Evolutionary conservation across 2,113 vertebrate genomes (phyloP), one percentile per base, ranked within the genome.

Genomic region (Poeciliopsis occidentalis): DNA sequence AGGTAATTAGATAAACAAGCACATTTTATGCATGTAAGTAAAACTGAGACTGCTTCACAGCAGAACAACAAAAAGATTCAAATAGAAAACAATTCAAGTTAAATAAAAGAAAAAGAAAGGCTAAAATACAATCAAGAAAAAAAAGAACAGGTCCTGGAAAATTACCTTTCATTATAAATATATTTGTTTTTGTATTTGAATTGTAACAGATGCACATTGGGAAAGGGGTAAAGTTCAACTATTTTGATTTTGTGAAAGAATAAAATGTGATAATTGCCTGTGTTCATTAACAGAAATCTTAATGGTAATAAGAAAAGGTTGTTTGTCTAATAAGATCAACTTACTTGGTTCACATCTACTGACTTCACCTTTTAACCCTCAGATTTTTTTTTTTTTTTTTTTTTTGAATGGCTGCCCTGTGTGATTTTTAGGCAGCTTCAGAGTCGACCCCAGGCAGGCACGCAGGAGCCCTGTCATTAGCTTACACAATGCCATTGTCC

Each of bases 401-500:
- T 70, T 47, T 68, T 32, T 62, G 64, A 65, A 61, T 64, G 41
- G 67, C 76, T 81, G 12, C 10, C 62, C 8, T 68, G 44, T 71
- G 64, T 69, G 51, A 31, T 79, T 75, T 44, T 80, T 74, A 75
- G 74, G 69, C 84, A 62, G 83, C 80, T 79, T 75, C 71, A 39
- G 64, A 80, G 74, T 63, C 79, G 69, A 89, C 73, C 79, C 77
- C 67, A 68, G 85, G 81, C 82, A 76, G 86, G 86, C 51, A 8
- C 4, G 19, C 22, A 84, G 85, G 90, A 70, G 84, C 74, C 84
- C 76, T 68, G 75, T 87, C 83, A 90, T 92, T 89, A 87, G 69
- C 64, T 78, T 65, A 88, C 78, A 88, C 83, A 89, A 89, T 85
- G 69, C 87, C 66, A 90, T 93, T 92, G 90, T 92, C 87, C 87